phyloP scores from a whole-genome alignment of 2,113 vertebrate genomes.

The Myrmecophaga tridactyla region DNA sequence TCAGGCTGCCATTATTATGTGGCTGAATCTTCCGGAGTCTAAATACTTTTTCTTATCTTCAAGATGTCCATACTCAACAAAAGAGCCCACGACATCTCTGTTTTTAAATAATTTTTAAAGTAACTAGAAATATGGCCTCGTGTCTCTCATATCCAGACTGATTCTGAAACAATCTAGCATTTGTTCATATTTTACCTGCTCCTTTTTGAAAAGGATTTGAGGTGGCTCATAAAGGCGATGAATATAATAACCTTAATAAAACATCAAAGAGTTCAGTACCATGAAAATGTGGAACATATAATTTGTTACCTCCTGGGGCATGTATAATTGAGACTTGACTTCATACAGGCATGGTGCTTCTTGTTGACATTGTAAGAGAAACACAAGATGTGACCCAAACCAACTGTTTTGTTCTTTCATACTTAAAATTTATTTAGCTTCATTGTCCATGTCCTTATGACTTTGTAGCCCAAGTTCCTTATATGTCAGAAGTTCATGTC shows the following conservation, averaged over 20 bases:
- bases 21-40: not conserved
- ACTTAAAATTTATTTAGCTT: not conserved
- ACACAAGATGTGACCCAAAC: not conserved
- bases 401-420: not conserved
- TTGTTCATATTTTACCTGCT: not conserved
- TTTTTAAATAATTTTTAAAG: not conserved
- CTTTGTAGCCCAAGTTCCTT: not conserved
- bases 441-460: not conserved
- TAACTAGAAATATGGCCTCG: not conserved
- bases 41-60: not conserved
- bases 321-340: not conserved
- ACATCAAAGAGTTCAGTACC: constrained; percentile 22
- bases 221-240: not conserved
- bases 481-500: not conserved
- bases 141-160: not conserved
- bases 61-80: not conserved
- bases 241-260: not conserved
- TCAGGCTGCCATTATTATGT: not conserved
- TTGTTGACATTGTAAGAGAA: not conserved
- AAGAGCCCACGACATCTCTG: not conserved
- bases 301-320: not conserved
- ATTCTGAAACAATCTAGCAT: constrained; percentile 3
- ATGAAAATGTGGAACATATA: not conserved
- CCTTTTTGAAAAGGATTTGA: not conserved
- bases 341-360: not conserved